phyloP scores from a whole-genome alignment of 2,113 vertebrate species.

The Colistium nudipinnis region DNA sequence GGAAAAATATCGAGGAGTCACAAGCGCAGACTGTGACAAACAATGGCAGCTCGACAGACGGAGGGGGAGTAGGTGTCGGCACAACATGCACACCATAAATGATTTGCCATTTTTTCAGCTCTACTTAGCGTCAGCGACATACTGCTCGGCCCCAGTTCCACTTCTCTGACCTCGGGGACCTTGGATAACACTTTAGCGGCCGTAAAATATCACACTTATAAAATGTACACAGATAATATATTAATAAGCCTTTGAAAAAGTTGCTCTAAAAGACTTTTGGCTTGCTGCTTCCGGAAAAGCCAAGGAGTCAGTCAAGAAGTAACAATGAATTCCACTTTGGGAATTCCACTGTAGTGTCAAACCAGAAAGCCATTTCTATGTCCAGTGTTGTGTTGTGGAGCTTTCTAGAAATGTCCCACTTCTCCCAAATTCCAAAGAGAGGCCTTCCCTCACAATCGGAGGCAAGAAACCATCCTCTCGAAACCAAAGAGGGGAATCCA shows the following conservation, averaged over 20 bases:
- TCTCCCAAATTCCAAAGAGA: conserved; percentile 3
- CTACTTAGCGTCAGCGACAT: conserved; percentile 4
- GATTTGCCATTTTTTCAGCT: conserved; percentile 14
- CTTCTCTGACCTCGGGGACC: too few relatives aligned
- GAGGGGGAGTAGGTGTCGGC: not conserved
- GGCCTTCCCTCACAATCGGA: not conserved
- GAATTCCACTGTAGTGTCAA: not conserved
- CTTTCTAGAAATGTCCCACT: conserved; percentile 6
- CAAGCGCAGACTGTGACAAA: not conserved
- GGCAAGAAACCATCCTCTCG: not conserved
- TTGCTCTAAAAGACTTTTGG: not conserved
- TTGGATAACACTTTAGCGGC: too few relatives aligned
- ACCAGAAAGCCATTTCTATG: not conserved
- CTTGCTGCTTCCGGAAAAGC: not conserved
- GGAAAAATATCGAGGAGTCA: too few relatives aligned
- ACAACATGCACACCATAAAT: not conserved
- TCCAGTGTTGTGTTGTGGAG: too few relatives aligned
- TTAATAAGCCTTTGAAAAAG: too few relatives aligned
- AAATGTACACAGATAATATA: too few relatives aligned
- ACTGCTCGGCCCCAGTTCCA: not conserved
- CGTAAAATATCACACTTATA: too few relatives aligned
- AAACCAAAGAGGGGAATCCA: conserved; percentile 21
- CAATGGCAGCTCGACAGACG: conserved; percentile 13
- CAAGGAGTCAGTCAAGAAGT: not conserved
- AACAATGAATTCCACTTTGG: not conserved